Base-by-base conservation (phyloP, 2,113 vertebrate species). In the Malurus alboscapulatus region DNA sequence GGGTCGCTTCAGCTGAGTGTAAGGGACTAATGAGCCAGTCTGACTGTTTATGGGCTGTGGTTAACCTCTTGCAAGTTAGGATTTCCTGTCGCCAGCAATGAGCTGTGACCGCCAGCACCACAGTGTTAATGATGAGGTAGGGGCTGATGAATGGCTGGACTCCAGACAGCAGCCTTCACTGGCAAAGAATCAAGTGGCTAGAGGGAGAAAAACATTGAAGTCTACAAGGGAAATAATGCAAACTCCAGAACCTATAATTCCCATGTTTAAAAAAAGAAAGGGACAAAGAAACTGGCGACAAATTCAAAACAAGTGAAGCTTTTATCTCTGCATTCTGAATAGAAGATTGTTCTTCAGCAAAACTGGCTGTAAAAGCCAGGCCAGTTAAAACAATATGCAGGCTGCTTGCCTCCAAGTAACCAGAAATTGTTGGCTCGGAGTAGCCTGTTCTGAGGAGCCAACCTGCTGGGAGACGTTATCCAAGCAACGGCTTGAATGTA, bases 391-490 rank as follows among this genome's bases (percentile, higher is more conserved):
- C 97, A 97, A 95, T 97, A 87, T 79, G 85, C 95, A 97, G 93
- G 96, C 97, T 92, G 90, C 95, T 95, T 88, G 94, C 95, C 96
- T 97, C 96, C 95, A 95, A 96, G 96, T 97, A 97, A 97, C 97
- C 96, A 98, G 97, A 97, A 97, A 97, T 93, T 96, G 92, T 97
- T 97, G 97, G 97, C 97, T 97, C 93, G 1, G 72, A 96, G 95
- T 90, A 94, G 91, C 92, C 96, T 90, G 80, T 93, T 96, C 92
- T 25, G 51, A 95, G 96, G 96, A 96, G 97, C 96, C 97, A 96
- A 97, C 97, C 98, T 98, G 98, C 97, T 97, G 97, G 95, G 97
- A 97, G 97, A 96, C 73, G 76, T 97, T 98, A 97, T 97, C 97
- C 97, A 95, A 97, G 97, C 97, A 97, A 96, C 87, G 22, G 96